Evolutionary conservation across 2,797 vertebrate species (phyloP).

Genomic region (Malurus leucopterus): DNA sequence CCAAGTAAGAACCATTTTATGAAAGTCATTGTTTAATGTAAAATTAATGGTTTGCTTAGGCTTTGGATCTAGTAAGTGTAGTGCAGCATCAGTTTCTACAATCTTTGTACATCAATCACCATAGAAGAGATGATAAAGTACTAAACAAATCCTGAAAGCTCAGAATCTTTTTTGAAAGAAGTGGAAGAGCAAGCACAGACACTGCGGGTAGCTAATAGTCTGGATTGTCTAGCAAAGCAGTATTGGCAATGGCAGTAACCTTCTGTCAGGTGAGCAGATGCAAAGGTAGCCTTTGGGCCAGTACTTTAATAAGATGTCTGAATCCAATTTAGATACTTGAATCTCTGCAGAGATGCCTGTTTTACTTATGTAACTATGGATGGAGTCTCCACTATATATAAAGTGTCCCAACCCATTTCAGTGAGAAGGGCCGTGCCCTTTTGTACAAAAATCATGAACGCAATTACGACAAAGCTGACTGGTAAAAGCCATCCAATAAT

Average conservation of each 20-base stretch:
- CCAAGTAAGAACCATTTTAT: neutral
- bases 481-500: neutral
- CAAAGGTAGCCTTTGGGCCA: neutral
- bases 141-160: neutral
- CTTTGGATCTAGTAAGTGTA: neutral
- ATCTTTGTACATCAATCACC: neutral
- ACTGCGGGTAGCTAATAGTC: neutral
- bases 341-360: neutral
- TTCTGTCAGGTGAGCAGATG: neutral
- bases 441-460: neutral
- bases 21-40: neutral
- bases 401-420: neutral
- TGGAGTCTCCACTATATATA: neutral
- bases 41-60: neutral
- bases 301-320: neutral
- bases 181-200: neutral
- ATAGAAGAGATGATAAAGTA: neutral
- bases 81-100: neutral
- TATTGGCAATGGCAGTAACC: neutral
- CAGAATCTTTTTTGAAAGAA: neutral
- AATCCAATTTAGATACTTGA: neutral
- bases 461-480: neutral
- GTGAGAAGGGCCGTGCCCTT: neutral
- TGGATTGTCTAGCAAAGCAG: neutral
- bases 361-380: neutral